Percentiles rank a stretch among this genome's conserved stretches.
phyloP scores from a whole-genome alignment of 2,888 invertebrate genomes.

The Anthoptus insignis region DNA sequence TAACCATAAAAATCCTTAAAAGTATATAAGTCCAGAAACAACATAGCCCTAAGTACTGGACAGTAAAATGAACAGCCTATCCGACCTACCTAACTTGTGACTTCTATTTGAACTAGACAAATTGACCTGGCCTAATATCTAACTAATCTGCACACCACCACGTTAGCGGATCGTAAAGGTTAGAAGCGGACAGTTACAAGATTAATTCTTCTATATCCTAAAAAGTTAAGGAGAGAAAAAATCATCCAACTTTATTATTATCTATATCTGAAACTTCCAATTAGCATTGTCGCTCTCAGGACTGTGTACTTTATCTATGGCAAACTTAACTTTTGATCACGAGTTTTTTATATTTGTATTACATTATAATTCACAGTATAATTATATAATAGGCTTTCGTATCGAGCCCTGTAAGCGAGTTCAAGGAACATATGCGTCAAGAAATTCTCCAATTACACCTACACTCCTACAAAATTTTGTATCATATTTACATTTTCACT shows the following conservation, averaged over 20 bases:
- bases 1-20: constrained; percentile 32
- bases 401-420: too few relatives aligned
- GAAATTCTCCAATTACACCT: background rate
- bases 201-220: constrained; percentile 35
- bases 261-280: constrained; percentile 27
- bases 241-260: constrained; percentile 30
- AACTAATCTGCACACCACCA: constrained; percentile 45
- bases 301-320: constrained; percentile 43
- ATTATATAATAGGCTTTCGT: too few relatives aligned
- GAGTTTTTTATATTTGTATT: constrained; percentile 1
- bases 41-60: constrained; percentile 50
- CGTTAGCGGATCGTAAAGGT: constrained; percentile 26
- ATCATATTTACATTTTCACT: background rate
- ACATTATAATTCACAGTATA: background rate
- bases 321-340: constrained; percentile 43
- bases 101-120: constrained; percentile 59
- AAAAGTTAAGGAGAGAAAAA: constrained; percentile 31
- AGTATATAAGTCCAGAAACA: constrained; percentile 36
- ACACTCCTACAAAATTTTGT: constrained; percentile 2
- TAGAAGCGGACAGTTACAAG: constrained; percentile 37
- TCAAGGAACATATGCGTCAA: too few relatives aligned
- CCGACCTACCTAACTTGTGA: constrained; percentile 64
- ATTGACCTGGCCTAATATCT: constrained; percentile 61
- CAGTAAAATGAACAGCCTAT: constrained; percentile 58
- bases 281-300: constrained; percentile 19